phyloP scores from a whole-genome alignment of 1,140 invertebrate species.

The Solen grandis region DNA sequence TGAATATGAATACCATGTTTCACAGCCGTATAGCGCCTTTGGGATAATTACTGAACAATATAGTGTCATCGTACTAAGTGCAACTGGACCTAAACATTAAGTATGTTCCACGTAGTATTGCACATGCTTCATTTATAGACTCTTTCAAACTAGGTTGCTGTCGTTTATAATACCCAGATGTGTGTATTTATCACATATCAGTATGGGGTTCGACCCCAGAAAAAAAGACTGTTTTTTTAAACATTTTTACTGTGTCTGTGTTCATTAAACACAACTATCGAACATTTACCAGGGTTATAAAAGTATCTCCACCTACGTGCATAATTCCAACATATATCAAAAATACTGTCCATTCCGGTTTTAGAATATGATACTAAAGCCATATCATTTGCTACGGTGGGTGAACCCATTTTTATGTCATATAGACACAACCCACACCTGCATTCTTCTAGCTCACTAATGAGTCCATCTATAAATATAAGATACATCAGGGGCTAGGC shows the following conservation, averaged over 20 bases:
- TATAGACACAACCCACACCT: not conserved
- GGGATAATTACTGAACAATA: slow-evolving; percentile 3
- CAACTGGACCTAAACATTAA: not conserved
- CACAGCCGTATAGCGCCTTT: slow-evolving; percentile 13
- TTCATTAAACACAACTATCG: not conserved
- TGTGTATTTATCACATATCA: no score
- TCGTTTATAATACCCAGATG: not conserved
- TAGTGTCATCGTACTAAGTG: not conserved
- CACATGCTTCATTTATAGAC: not conserved
- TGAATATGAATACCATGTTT: not conserved
- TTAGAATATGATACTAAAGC: slow-evolving; percentile 2
- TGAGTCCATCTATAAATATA: slow-evolving; percentile 5
- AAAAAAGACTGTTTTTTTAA: no score
- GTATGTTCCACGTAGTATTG: slow-evolving; percentile 7
- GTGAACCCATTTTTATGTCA: not conserved
- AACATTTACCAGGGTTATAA: slow-evolving; percentile 11
- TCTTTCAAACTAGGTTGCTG: not conserved
- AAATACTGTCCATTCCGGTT: not conserved
- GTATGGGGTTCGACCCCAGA: no score
- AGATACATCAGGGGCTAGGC: slow-evolving; percentile 5
- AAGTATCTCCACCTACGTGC: no score
- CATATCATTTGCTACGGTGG: slow-evolving; percentile 33
- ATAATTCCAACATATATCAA: slow-evolving; percentile 5
- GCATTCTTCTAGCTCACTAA: not conserved
- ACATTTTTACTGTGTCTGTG: no score